Evolutionary conservation across 2,888 invertebrate species (phyloP), one percentile per base, ranked within the genome.

Genomic region (Drosophila picticornis): DNA sequence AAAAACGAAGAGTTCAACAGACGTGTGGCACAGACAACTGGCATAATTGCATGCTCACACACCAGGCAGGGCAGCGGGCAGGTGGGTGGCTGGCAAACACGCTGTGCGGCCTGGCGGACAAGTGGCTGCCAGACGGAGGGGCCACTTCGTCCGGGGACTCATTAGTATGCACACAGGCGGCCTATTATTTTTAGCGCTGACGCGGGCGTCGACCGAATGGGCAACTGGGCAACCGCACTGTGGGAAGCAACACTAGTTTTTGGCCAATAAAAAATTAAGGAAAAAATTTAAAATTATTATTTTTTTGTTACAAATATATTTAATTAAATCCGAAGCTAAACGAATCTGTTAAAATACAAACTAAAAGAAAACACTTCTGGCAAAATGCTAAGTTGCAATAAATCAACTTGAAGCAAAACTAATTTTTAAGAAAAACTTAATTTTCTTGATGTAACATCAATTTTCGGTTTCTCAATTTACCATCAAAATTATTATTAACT

Each of bases 111-210:
- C 52, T 29, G 50, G 34, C 13, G 19, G 61, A 43, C 55, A 38
- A 27, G n/a, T 25, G 55, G 16, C 53, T 22, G 51, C 11, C 43
- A 27, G 25, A 52, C 40, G 56, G 29, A 16, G 48, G 36, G n/a
- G 25, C 40, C 46, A 58, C 32, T 62, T 60, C 66, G 72, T 59
- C 62, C 51, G 57, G 83, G 86, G 81, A 81, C 85, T 86, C 88
- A 88, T 86, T 86, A 88, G 76, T 81, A 86, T 86, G 86, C 85
- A 86, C 81, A 80, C 85, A 76, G 77, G 88, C 85, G 88, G 84
- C 86, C 84, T 86, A 88, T 85, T 83, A 85, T 83, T 81, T 87
- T 84, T 83, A 85, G 88, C 70, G 80, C 72, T 75, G 77, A 75
- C 67, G 75, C 71, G 80, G 64, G 75, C 82, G 78, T 60, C 69